Base-by-base conservation (phyloP, 2,797 vertebrate genomes). In the Neosilurus mollespiculum region DNA sequence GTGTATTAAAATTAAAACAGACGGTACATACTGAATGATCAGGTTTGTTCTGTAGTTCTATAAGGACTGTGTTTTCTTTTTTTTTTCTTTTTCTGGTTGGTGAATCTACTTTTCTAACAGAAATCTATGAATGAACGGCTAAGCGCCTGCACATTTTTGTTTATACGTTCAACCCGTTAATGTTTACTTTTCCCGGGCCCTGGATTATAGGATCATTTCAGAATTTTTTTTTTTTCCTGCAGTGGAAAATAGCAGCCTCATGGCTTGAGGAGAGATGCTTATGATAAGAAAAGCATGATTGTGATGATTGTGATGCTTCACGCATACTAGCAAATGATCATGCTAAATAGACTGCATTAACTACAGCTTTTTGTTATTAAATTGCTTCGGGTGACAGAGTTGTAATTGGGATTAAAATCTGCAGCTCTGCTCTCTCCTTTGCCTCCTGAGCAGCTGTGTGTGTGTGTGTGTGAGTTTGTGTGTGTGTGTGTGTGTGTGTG, bases 371-470 rank as follows among this genome's bases (percentile, higher is more conserved):
- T 81, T 86, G 82, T 82, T 78, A 65, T 73, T 70, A 66, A 77
- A 56, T 75, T 64, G 61, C 78, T 86, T 86, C 66, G 54, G 61
- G 51, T 59, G 66, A 62, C 54, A 61, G 72, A 83, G 78, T 51
- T 76, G 73, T 76, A 76, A 76, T 76, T 67, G 16, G 70, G 70
- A 84, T 58, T 59, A 5, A 75, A 75, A 67, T 53, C 78, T 34
- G 22, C 24, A 76, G 78, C 11, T 37, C 61, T 65, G 26, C 71
- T 61, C 2, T 81, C 24, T 78, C 82, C 54, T 34, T 80, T 78
- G 86, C 5, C 8, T 51, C 11, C n/a, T 89, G 84, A 87, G 82
- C 84, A 73, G 53, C 51, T 84, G 84, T 88, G 67, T 86, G 62
- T 81, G 61, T 73, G 58, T 81, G 85, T 64, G 66, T 49, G 67